Base-by-base conservation (phyloP, 2,797 vertebrate species). In the Petrocephalus schoutedeni region DNA sequence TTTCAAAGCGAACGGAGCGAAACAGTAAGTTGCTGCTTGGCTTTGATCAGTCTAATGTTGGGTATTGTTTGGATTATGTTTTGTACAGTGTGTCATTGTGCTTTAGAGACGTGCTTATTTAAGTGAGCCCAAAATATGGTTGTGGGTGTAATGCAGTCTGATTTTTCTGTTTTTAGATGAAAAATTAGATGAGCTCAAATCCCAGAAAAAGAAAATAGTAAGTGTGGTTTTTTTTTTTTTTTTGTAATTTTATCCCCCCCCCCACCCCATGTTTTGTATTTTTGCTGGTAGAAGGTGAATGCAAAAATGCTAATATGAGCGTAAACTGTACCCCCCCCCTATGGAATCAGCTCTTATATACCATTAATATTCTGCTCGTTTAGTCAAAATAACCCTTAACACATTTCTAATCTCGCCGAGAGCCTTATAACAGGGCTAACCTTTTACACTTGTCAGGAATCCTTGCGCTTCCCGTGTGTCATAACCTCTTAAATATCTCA, bases 121-220 rank as follows among this genome's bases (percentile, higher is more conserved):
- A 19, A 14, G 56, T 51, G 49, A 51, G 6, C 49, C 4, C 56
- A 16, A 57, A 77, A 77, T 77, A 2, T 77, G 71, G 12, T 36
- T 77, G 36, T 77, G 16, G 2, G 71, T 77, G 71, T 77, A 77
- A 71, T 4, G 1, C 61, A 74, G 36, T 77, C 16, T 77, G 16
- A 41, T 74, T 74, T 74, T 3, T 28, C 56, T 67, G 16, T 32
- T 74, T 86, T 32, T 90, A 99, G 98, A 98, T 97, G 97, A 98
- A 91, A 98, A 97, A 0, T 93, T 99, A 91, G 97, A 98, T 91
- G 97, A 98, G 90, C 95, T 99, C 90, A 99, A 97, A 94, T 94
- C 92, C 88, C 95, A 97, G 92, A 99, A 98, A 96, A 97, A 96
- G 93, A 99, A 98, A 97, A 99, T 99, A 92, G 98, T 99, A 96